Percentiles rank a stretch among this genome's conserved stretches.
These are phyloP conservation scores for Tenthredo livida DNA, from an alignment of 2,888 invertebrate genomes.

Conservation along the genomic window DNA sequence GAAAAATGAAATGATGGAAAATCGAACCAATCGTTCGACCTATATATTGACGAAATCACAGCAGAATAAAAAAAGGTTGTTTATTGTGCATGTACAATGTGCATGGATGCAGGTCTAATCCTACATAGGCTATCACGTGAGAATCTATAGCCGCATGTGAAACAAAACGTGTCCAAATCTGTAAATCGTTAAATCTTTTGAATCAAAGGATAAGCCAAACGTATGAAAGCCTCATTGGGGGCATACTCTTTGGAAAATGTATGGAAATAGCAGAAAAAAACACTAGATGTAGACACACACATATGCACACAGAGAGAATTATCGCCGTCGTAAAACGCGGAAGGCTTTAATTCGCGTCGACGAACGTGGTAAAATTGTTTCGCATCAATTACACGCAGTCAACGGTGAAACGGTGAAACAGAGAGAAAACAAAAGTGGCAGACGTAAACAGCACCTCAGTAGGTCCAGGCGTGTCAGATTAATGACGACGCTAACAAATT, in stretches of 20 bases:
- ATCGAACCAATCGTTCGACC: too few species aligned
- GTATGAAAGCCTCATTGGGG: not conserved
- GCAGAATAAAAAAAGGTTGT: not conserved
- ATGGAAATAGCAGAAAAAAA: not conserved
- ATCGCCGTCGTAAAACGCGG: conserved; percentile 9
- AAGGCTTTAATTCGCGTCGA: conserved; percentile 28
- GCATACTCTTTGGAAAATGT: not conserved
- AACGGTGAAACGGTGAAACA: not conserved
- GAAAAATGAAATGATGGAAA: too few species aligned
- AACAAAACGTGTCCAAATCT: not conserved
- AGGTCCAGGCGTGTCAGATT: conserved; percentile 42
- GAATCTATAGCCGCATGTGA: not conserved
- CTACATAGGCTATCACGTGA: conserved; percentile 7
- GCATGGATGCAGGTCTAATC: not conserved
- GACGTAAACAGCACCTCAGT: conserved; percentile 28
- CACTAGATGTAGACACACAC: not conserved
- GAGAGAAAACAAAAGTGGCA: conserved; percentile 20
- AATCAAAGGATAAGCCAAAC: not conserved
- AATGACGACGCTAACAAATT: conserved; percentile 45
- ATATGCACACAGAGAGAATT: not conserved
- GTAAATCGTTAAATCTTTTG: conserved; percentile 14
- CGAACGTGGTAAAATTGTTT: conserved; percentile 19
- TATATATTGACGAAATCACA: not conserved
- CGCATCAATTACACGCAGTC: conserved; percentile 33
- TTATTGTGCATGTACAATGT: not conserved